A percentile compares a stretch with the other conserved stretches of the same genome.
These are phyloP conservation scores for Enteromius thamalakanensis DNA, from an alignment of 2,797 vertebrate genomes.

Conservation along the genomic window DNA sequence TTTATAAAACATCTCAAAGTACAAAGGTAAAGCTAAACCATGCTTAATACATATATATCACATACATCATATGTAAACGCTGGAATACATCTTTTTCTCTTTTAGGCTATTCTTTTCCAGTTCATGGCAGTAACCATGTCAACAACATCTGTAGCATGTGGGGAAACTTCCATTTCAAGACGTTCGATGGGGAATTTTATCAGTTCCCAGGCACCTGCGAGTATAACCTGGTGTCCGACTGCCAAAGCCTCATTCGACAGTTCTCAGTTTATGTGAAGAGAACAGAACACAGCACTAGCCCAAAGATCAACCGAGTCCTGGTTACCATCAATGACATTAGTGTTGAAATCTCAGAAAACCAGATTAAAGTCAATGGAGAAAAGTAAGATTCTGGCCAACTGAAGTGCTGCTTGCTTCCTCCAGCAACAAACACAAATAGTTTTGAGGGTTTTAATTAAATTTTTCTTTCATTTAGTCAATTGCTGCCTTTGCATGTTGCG, in stretches of 20 bases:
- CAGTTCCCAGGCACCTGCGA: slow-evolving; percentile 87
- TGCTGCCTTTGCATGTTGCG: slow-evolving; percentile 78
- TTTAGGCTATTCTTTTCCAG: slow-evolving; percentile 59
- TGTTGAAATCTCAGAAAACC: slow-evolving; percentile 75
- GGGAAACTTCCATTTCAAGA: slow-evolving; percentile 92
- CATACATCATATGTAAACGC: background rate
- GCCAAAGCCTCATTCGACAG: slow-evolving; percentile 77
- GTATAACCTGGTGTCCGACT: slow-evolving; percentile 92
- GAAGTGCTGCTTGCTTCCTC: background rate
- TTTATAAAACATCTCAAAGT: background rate
- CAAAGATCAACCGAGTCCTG: slow-evolving; percentile 78
- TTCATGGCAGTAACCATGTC: slow-evolving; percentile 78
- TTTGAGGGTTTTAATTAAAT: background rate
- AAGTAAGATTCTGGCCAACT: slow-evolving; percentile 76
- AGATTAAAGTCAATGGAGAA: slow-evolving; percentile 74
- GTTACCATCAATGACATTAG: slow-evolving; percentile 80
- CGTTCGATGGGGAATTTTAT: slow-evolving; percentile 89
- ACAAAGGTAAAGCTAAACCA: background rate
- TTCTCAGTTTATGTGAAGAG: slow-evolving; percentile 89
- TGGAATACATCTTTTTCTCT: background rate
- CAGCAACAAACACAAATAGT: background rate
- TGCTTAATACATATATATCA: background rate
- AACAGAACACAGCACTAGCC: slow-evolving; percentile 56
- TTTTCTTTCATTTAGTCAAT: slow-evolving; percentile 72
- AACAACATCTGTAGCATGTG: slow-evolving; percentile 93